Evolutionary conservation across 2,797 vertebrate genomes (phyloP), one percentile per base, ranked within the genome.

Genomic region (Nyctalus aviator): DNA sequence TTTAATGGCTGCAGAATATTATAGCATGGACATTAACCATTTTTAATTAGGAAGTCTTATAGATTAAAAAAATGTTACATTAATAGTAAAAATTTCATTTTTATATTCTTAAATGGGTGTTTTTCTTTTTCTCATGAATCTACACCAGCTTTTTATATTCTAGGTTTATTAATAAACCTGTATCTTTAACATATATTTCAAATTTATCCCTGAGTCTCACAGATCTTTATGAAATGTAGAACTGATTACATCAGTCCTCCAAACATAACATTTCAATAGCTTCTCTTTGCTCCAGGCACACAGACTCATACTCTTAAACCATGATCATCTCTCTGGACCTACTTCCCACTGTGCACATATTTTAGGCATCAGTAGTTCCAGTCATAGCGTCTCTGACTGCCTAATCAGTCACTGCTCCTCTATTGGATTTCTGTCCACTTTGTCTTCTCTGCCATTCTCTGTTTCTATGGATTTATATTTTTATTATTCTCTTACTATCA

Each of bases 371-470:
- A 17, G 35, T 21, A 23, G 78, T 82, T 8, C 53, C 27, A 81
- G 20, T 5, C 87, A 32, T 35, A 57, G 2, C 3, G 21, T 78
- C 3, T 76, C 18, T 46, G 32, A 25, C 53, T 27, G 14, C 21
- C 44, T 83, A 30, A 37, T 35, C 32, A 90, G 30, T 27, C 27
- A 32, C 18, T 48, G 23, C 10, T 27, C 14, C 6, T 75, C 15
- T 17, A 20, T 12, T 2, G 1, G 6, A 59, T 90, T 85, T 88
- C 78, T 76, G 5, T 69, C 18, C 48, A 11, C 48, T 90, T 46
- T 46, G 32, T 94, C 37, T 95, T 50, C 75, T 84, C 79, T 66
- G 27, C 25, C 44, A 82, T 59, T 72, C 20, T 71, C 14, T 88
- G 15, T 69, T 48, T 12, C 8, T 79, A 8, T 79, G 6, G 1